Evolutionary conservation across 1,140 invertebrate species (phyloP), one percentile per base, ranked within the genome.

Genomic region (Tetragonula clypearis): DNA sequence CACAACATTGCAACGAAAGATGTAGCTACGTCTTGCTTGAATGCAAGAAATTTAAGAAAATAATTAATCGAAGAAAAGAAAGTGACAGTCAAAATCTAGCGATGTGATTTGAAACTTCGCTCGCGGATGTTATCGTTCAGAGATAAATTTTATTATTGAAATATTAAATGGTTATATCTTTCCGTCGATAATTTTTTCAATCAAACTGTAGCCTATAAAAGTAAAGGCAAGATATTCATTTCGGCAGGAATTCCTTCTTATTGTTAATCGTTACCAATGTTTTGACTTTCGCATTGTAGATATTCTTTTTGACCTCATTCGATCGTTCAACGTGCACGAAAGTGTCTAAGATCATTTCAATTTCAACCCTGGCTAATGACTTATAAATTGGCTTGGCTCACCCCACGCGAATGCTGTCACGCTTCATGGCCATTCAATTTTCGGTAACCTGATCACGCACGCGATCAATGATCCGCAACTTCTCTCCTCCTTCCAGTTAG

Each of bases 311-410:
- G 4, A 9, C 9, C 3, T 53, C 49, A 21, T 41, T 82, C 66
- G 86, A 30, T 80, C 71, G 78, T 89, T 56, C 35, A 21, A 68
- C 15, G 53, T n/a, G 69, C 58, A 65, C 53, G 35, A 68, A 58
- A 35, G 65, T 62, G 65, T 62, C 66, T 17, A 79, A 68, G 80
- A 76, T 62, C 74, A 87, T 86, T 87, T 82, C 83, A 82, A 83
- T 86, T 86, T 82, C 82, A 71, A 78, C 73, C 87, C 86, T 84
- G 82, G 76, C 86, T 92, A 92, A 93, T 91, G 91, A 92, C 76
- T 87, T 90, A 85, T 92, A 91, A 93, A 93, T 92, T 93, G 90
- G 66, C 77, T 89, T 35, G 58, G 66, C 80, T 77, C 86, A 71
- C 87, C 77, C 65, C 60, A 76, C 55, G 78, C 78, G 81, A 71